Conservation (phyloP, 2,888 invertebrate species). For the Plusia festucae region DNA sequence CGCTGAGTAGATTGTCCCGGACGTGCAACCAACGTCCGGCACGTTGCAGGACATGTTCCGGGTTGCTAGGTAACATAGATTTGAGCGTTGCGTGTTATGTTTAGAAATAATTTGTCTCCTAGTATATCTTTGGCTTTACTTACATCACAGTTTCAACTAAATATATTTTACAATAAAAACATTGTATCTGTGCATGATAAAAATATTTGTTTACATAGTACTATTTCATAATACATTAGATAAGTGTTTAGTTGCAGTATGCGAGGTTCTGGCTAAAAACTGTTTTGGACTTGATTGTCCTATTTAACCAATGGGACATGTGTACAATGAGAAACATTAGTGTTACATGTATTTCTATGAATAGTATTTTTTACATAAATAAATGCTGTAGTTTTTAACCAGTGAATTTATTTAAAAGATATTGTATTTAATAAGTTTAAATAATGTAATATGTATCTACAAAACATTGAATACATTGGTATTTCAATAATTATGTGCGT, state of each 20-base stretch:
- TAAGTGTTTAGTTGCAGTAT: background rate
- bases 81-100: too few species aligned
- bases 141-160: conserved; percentile 67
- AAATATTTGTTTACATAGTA: conserved; percentile 1
- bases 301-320: background rate
- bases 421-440: background rate
- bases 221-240: conserved; percentile 2
- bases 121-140: conserved; percentile 17
- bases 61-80: too few species aligned
- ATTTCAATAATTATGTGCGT: background rate
- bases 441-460: background rate
- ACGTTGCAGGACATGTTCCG: too few species aligned
- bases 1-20: too few species aligned
- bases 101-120: too few species aligned
- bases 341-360: background rate
- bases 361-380: background rate
- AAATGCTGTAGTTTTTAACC: conserved; percentile 33
- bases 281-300: background rate
- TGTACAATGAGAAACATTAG: background rate
- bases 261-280: background rate
- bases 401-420: conserved; percentile 7
- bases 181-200: conserved; percentile 13
- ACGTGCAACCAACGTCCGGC: too few species aligned
- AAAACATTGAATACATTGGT: background rate
- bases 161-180: conserved; percentile 32